Percentiles rank a stretch among this genome's conserved stretches.
phyloP scores from a whole-genome alignment of 2,888 invertebrate genomes.

The Noctua janthe region DNA sequence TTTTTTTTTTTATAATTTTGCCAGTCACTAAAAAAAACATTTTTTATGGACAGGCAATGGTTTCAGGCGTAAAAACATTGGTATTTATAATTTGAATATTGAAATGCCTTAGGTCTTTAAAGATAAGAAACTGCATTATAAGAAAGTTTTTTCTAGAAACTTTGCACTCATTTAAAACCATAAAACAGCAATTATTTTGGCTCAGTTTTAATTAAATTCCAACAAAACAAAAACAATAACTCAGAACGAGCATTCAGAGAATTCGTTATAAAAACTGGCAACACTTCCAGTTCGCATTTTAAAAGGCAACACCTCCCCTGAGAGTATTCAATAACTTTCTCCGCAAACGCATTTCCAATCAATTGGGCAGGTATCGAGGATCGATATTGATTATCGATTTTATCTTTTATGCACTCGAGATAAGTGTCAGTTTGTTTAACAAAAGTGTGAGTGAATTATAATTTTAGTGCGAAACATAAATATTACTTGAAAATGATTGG shows the following conservation, averaged over 20 bases:
- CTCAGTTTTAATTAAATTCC: slow-evolving; percentile 1
- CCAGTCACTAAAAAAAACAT: neutral
- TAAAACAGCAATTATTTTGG: neutral
- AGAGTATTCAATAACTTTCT: slow-evolving; percentile 74
- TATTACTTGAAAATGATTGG: slow-evolving; percentile 22
- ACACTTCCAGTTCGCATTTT: slow-evolving; percentile 56
- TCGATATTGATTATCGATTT: slow-evolving; percentile 53
- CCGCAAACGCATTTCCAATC: slow-evolving; percentile 75
- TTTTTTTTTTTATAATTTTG: slow-evolving; percentile 14
- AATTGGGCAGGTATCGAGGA: slow-evolving; percentile 65
- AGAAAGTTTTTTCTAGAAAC: slow-evolving; percentile 10
- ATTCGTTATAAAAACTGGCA: slow-evolving; percentile 69
- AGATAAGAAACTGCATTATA: neutral
- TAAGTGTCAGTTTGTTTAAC: slow-evolving; percentile 44
- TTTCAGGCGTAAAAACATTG: neutral
- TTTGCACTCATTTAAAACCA: neutral
- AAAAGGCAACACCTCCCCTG: slow-evolving; percentile 64
- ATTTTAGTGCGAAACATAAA: slow-evolving; percentile 30
- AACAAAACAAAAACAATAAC: slow-evolving; percentile 32
- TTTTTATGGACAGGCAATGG: neutral
- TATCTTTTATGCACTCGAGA: slow-evolving; percentile 43
- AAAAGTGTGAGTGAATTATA: slow-evolving; percentile 10
- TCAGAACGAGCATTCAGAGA: slow-evolving; percentile 23
- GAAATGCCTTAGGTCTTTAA: neutral
- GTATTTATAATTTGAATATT: neutral